phyloP scores from a whole-genome alignment of 1,140 invertebrate genomes.

The Brachionus calyciflorus region DNA sequence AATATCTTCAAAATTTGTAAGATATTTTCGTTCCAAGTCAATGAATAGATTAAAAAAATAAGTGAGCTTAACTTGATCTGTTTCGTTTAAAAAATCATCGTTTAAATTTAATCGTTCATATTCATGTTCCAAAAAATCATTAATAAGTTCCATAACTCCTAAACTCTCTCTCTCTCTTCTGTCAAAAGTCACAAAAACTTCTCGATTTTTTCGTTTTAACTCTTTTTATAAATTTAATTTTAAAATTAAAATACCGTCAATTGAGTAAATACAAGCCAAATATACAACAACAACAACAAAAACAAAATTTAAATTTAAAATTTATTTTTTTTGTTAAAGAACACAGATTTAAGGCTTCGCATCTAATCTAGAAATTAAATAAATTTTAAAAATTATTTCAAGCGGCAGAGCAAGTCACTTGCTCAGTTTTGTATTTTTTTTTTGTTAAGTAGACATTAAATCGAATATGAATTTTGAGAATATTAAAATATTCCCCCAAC shows the following conservation, averaged over 20 bases:
- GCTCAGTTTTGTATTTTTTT: not conserved
- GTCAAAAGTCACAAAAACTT: too few relatives aligned
- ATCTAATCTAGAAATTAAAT: slow-evolving; percentile 22
- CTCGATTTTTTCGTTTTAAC: not conserved
- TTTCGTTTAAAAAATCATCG: not conserved
- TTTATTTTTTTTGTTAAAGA: not conserved
- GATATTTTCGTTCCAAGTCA: slow-evolving; percentile 5
- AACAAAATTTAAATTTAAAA: slow-evolving; percentile 30
- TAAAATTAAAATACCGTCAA: too few relatives aligned
- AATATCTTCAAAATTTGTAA: slow-evolving; percentile 18
- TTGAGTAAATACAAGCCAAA: too few relatives aligned
- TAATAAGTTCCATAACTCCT: not conserved
- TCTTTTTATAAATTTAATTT: not conserved
- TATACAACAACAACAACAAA: too few relatives aligned
- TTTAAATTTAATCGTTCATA: not conserved
- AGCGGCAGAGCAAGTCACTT: not conserved
- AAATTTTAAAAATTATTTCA: not conserved
- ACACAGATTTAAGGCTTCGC: not conserved
- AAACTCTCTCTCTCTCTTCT: not conserved
- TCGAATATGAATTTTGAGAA: too few relatives aligned
- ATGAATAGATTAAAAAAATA: slow-evolving; percentile 35
- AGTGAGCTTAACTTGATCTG: not conserved
- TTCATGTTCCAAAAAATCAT: slow-evolving; percentile 20
- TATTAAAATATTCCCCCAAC: too few relatives aligned
- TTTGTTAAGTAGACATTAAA: slow-evolving; percentile 4